Evolutionary conservation across 1,140 invertebrate species (phyloP), one percentile per base, ranked within the genome.

Genomic region (Papilio helenus): DNA sequence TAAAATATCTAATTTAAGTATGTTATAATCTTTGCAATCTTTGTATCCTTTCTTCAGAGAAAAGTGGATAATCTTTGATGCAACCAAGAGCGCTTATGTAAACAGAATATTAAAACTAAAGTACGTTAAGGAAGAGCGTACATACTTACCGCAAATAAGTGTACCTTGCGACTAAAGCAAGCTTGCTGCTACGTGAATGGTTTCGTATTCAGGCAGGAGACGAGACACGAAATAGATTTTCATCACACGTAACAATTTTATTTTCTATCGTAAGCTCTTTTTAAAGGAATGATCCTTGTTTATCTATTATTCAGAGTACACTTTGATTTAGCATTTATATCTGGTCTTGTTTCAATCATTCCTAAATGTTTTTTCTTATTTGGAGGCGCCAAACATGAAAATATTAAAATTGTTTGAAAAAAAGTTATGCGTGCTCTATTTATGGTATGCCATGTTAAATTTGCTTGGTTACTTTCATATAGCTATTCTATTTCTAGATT

Each of bases 91-190:
- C 8, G 51, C 51, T 55, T 68, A 16, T 29, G 61, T 68, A 29
- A 68, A 68, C 61, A 68, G 61, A 68, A 68, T 68, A 68, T 61
- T 61, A 61, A 61, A 61, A 23, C 20, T 61, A 61, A 61, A 29
- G 61, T 65, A 65, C 16, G 23, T 68, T 29, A 29, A 68, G 61
- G 61, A 68, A 16, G 26, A 68, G 12, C 12, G 61, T 65, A 23
- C 18, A 61, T 23, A 61, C 23, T 61, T 68, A 68, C 61, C 61
- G 23, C 61, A 16, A 18, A 68, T 68, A 68, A 61, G 61, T 68
- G 26, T 68, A 68, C 61, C 29, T 68, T 68, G 4, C 61, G 14
- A 29, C n/a, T 58, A 58, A 58, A 58, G 26, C 23, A 34, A 68
- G 61, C 58, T 23, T 61, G 58, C 23, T 58, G 10, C 58, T 65